Evolutionary conservation across 2,888 invertebrate genomes (phyloP), one percentile per base, ranked within the genome.

Genomic region (Ochlodes sylvanus): DNA sequence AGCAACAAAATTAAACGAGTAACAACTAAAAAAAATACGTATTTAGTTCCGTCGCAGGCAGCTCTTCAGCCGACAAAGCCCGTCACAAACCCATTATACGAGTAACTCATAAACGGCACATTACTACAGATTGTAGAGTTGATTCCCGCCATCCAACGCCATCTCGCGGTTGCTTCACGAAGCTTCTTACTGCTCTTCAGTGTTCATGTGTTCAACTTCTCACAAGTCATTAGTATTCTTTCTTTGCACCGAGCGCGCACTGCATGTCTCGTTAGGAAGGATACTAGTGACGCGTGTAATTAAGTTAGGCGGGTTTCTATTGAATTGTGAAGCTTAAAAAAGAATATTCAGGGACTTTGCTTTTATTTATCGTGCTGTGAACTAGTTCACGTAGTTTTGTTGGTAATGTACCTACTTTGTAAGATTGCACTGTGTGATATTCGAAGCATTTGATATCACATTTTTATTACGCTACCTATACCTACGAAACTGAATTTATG

Each of bases 231-330:
- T 65, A 58, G 50, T 65, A 65, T 65, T 65, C 65, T 65, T 65
- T 65, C n/a, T 58, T 50, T 65, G 65, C 65, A 58, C 15, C 58
- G 57, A 64, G 47, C 34, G 50, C 38, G 38, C 47, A 65, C 50
- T 65, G 57, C 50, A 57, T 65, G 57, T 58, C 65, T 65, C 65
- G 58, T 65, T 65, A 65, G 58, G 38, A 38, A 52, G 50, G 65
- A 52, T 41, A 52, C 52, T 38, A 38, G 44, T 66, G 65, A 66
- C 58, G 65, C 52, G 65, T 60, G 58, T 66, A 66, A 66, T 66
- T 66, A 66, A 52, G 58, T 60, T 60, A 32, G 44, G 32, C 19
- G 64, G 50, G 34, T 38, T 44, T 57, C 57, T 73, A 76, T 74
- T 71, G 71, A 69, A 62, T 64, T 57, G 50, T 50, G 10, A n/a